Evolutionary conservation across 2,888 invertebrate species (phyloP).

Genomic region (Loripinus fragilis): DNA sequence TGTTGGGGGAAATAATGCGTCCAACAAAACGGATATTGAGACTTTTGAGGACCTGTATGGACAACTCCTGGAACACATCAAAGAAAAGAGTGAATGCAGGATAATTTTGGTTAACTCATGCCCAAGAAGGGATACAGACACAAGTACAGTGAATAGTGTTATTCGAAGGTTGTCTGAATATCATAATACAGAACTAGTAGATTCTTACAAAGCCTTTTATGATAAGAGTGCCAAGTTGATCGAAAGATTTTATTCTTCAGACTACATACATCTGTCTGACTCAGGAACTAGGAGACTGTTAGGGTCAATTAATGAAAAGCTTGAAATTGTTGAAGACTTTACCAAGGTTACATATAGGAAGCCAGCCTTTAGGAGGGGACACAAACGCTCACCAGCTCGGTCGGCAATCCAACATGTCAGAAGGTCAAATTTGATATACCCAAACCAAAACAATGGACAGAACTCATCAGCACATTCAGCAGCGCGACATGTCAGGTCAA

Average conservation of each 20-base stretch:
- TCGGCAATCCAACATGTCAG: too few species aligned
- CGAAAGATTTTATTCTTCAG: background rate
- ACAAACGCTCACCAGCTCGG: too few species aligned
- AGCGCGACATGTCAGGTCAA: too few species aligned
- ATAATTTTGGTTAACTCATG: background rate
- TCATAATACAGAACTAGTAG: background rate
- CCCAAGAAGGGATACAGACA: slow-evolving; percentile 8
- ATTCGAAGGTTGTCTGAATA: background rate
- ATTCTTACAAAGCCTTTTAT: background rate
- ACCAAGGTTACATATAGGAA: too few species aligned
- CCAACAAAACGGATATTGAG: background rate
- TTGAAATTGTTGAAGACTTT: too few species aligned
- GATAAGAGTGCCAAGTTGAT: background rate
- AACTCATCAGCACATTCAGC: too few species aligned
- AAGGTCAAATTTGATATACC: too few species aligned
- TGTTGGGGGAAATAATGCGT: slow-evolving; percentile 1
- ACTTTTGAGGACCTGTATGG: background rate
- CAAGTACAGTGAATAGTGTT: background rate
- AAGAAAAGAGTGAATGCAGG: background rate
- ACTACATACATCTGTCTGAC: background rate
- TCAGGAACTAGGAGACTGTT: background rate
- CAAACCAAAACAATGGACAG: too few species aligned
- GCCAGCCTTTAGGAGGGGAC: too few species aligned
- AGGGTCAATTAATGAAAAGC: background rate
- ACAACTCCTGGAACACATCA: background rate